A percentile compares a stretch with the other conserved stretches of the same genome.
These are phyloP conservation scores for Castor canadensis DNA, from an alignment of 2,113 vertebrate genomes.

Conservation along the genomic window DNA sequence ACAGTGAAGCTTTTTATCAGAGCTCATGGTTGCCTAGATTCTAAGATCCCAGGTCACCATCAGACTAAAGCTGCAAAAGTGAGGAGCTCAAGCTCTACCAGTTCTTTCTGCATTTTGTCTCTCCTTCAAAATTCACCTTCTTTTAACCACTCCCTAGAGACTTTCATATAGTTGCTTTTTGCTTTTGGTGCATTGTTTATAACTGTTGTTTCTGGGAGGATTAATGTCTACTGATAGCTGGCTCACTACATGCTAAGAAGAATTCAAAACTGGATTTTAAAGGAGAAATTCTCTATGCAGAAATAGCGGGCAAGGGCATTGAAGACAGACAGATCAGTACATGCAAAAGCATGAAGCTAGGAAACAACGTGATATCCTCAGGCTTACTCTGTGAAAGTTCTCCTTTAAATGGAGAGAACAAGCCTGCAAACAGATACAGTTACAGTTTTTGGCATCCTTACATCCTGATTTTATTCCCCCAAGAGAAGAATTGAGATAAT, in stretches of 20 bases:
- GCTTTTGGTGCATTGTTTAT: not conserved
- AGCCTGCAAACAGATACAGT: not conserved
- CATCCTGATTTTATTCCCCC: not conserved
- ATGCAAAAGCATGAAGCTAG: not conserved
- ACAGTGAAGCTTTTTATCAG: not conserved
- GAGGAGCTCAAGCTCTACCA: not conserved
- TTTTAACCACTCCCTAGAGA: not conserved
- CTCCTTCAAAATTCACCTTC: not conserved
- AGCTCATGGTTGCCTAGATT: not conserved
- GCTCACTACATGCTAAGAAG: not conserved
- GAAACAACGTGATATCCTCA: not conserved
- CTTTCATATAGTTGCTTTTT: not conserved
- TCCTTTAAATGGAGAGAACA: not conserved
- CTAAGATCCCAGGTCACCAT: not conserved
- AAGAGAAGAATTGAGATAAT: slow-evolving; percentile 32
- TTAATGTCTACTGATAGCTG: not conserved
- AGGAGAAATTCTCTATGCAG: not conserved
- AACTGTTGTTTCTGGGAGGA: not conserved
- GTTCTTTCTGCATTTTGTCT: not conserved
- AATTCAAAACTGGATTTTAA: not conserved
- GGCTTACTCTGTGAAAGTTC: not conserved
- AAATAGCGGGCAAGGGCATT: not conserved
- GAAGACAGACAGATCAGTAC: not conserved
- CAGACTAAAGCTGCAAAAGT: not conserved
- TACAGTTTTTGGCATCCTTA: not conserved